Evolutionary conservation across 2,113 vertebrate genomes (phyloP), one percentile per base, ranked within the genome.

Genomic region (Camelus dromedarius): DNA sequence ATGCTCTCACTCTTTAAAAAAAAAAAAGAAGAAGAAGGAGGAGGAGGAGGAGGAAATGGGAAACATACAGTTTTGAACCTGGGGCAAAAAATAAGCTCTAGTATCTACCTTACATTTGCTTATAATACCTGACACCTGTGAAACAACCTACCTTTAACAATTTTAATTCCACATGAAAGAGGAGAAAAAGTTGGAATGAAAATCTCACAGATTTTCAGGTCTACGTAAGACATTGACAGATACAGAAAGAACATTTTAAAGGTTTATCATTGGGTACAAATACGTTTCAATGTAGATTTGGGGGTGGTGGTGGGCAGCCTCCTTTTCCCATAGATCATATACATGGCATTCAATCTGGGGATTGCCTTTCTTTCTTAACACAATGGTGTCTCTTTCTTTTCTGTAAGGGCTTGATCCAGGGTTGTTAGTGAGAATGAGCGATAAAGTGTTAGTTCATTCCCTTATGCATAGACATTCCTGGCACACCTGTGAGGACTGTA

Each of bases 1-100:
- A 85, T 98, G 97, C 86, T 91, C 83, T 98, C 20, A 96, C 96
- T 96, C 97, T 97, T 97, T 97, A 84, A 67, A 77, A 58, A 8
- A 35, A 75, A 46, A 54, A 54, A 54, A 24, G 15, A 38, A 76
- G 75, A 22, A 11, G 15, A 2, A 26, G 84, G 11, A 87, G 9
- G 38, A 5, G 15, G 20, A 6, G 38, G 14, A 48, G 22, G 16
- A 4, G 67, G 69, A 14, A 48, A 52, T 14, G 48, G 7, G 4
- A 81, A 89, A 14, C 14, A 28, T 75, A 35, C 0, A 67, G 12
- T 94, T 98, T 96, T 94, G 1, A 91, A 46, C 28, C 2, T 20
- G 69, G 12, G 14, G 24, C 18, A 54, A 81, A 96, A 96, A 93
- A 90, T 80, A 93, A 30, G 3, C 5, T 38, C 0, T 66, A 77